Evolutionary conservation across 2,888 invertebrate species (phyloP).

Genomic region (Pseudococcus longispinus): DNA sequence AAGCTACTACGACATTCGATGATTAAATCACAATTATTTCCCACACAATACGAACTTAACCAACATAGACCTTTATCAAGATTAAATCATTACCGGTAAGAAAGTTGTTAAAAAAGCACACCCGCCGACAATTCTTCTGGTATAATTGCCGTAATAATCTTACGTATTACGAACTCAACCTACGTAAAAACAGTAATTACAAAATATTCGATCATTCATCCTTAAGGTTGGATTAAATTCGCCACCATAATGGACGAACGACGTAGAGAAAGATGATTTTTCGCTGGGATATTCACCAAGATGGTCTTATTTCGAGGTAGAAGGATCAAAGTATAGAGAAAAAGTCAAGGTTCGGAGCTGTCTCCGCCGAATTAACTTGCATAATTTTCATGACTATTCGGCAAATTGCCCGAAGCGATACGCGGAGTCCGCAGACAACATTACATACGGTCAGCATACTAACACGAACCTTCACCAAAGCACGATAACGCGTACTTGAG

Average conservation of each 20-base stretch:
- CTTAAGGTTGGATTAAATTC: not conserved
- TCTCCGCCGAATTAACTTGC: conserved; percentile 36
- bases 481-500: conserved; percentile 17
- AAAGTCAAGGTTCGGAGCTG: conserved; percentile 20
- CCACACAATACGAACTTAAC: not conserved
- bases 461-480: conserved; percentile 23
- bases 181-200: not conserved
- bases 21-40: not conserved
- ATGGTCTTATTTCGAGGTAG: not conserved
- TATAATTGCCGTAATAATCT: not conserved
- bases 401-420: conserved; percentile 19
- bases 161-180: not conserved
- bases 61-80: not conserved
- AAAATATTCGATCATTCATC: not conserved
- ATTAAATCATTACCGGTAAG: not conserved
- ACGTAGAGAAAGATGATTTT: not conserved
- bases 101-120: not conserved
- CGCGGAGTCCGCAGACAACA: not conserved
- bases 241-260: not conserved
- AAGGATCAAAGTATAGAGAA: conserved; percentile 30
- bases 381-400: conserved; percentile 37
- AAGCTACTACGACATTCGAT: not conserved
- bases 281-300: not conserved
- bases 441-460: not conserved
- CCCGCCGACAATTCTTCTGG: not conserved